Conservation (phyloP, 2,888 invertebrate species). For the Agrilus cyanescens region DNA sequence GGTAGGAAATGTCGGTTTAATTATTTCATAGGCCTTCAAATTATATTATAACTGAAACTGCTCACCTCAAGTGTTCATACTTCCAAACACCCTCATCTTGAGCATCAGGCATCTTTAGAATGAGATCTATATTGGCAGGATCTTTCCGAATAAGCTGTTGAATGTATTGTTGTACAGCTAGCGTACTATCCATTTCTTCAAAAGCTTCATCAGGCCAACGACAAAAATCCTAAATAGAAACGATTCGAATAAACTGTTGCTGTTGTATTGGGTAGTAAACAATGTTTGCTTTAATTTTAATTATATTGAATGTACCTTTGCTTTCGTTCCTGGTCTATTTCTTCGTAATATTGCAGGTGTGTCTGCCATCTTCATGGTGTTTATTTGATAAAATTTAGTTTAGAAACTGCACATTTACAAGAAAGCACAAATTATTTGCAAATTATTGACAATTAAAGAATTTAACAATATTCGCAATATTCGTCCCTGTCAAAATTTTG, state of each 20-base stretch:
- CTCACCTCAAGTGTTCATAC: slow-evolving; percentile 89
- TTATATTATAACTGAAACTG: background rate
- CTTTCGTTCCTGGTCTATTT: slow-evolving; percentile 85
- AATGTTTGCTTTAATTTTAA: slow-evolving; percentile 2
- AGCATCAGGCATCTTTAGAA: slow-evolving; percentile 90
- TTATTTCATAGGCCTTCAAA: background rate
- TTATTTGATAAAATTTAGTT: no score
- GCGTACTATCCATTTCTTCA: slow-evolving; percentile 98
- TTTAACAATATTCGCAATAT: no score
- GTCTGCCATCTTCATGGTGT: slow-evolving; percentile 71
- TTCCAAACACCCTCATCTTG: slow-evolving; percentile 99
- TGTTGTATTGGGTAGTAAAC: background rate
- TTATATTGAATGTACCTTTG: slow-evolving; percentile 48
- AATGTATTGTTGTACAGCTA: slow-evolving; percentile 97
- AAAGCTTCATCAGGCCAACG: slow-evolving; percentile 97
- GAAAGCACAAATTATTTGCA: no score
- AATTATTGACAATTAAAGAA: no score
- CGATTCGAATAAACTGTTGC: background rate
- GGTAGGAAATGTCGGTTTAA: background rate
- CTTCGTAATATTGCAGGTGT: slow-evolving; percentile 70
- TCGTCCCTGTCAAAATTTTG: no score
- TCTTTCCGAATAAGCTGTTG: slow-evolving; percentile 93
- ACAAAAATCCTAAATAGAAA: slow-evolving; percentile 70
- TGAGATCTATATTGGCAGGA: slow-evolving; percentile 85
- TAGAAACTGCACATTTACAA: no score